Base-by-base conservation (phyloP, 2,797 vertebrate species). In the Pseudotriccus pelzelni region DNA sequence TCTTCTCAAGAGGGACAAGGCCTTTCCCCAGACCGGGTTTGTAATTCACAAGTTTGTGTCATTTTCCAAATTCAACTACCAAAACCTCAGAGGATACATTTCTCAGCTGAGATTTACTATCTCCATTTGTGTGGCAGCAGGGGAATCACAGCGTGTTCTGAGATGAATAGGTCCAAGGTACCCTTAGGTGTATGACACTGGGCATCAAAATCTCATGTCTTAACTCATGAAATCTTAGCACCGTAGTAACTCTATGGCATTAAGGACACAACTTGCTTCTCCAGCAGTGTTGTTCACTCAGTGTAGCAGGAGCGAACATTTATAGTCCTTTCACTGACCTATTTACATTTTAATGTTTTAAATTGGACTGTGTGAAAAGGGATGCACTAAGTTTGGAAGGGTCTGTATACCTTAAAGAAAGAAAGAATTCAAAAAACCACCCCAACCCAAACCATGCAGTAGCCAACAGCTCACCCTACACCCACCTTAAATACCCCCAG, bases 161-260 rank as follows among this genome's bases (percentile, higher is more conserved):
- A 19, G 20, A 44, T 28, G 1, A n/a, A 12, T 2, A 47, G 13
- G 46, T 46, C 41, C 20, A 27, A 49, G 41, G 53, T 22, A 34
- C 20, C 28, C 30, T 60, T 3, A 5, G 9, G 6, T 17, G 11
- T 44, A 9, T 2, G 46, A 44, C 5, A 41, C 9, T 4, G 34
- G 36, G 2, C 22, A 62, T 20, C 30, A 14, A 23, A 58, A 34
- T 4, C 28, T 84, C 34, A 5, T 0, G 0, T 60, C 21, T 9
- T 7, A 21, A 78, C 14, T 44, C 5, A 5, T 4, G 9, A 28
- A 62, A 34, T 63, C 37, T 60, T 28, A 34, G 17, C 16, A 9
- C 21, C 22, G 5, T 14, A 1, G 0, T 47, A 47, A 66, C 14
- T 14, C 9, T 5, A 20, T 1, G 21, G 39, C 7, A 19, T 16